phyloP scores from a whole-genome alignment of 2,797 vertebrate genomes.

The Myotis vivesi region DNA sequence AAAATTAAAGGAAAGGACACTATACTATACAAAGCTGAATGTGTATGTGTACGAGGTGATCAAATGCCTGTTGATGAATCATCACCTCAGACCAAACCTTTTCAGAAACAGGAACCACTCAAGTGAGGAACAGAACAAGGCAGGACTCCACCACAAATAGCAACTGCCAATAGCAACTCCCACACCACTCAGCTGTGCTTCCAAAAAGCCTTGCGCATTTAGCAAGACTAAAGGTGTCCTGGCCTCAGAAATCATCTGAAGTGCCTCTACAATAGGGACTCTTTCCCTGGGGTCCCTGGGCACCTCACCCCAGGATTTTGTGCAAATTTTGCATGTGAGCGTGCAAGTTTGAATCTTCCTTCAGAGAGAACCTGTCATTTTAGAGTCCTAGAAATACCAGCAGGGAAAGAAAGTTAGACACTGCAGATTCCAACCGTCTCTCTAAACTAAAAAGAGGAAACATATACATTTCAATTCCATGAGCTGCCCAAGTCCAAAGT shows the following conservation, averaged over 20 bases:
- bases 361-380: background rate
- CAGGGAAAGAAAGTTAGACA: background rate
- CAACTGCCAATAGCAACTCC: background rate
- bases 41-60: background rate
- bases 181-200: background rate
- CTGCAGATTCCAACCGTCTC: background rate
- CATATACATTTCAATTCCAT: background rate
- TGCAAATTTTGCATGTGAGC: background rate
- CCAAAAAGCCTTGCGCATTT: too few relatives aligned
- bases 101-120: constrained; percentile 34
- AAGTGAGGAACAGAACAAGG: background rate
- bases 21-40: background rate
- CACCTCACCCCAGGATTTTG: background rate
- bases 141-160: background rate
- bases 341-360: background rate
- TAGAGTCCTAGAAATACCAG: background rate
- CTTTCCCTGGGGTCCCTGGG: background rate
- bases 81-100: background rate
- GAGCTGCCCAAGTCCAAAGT: background rate
- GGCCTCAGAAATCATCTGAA: background rate
- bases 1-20: background rate
- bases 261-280: background rate
- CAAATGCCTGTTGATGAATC: constrained; percentile 17
- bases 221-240: background rate
- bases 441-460: background rate